Evolutionary conservation across 1,140 invertebrate species (phyloP).

Genomic region (Trichomalopsis sarcophagae): DNA sequence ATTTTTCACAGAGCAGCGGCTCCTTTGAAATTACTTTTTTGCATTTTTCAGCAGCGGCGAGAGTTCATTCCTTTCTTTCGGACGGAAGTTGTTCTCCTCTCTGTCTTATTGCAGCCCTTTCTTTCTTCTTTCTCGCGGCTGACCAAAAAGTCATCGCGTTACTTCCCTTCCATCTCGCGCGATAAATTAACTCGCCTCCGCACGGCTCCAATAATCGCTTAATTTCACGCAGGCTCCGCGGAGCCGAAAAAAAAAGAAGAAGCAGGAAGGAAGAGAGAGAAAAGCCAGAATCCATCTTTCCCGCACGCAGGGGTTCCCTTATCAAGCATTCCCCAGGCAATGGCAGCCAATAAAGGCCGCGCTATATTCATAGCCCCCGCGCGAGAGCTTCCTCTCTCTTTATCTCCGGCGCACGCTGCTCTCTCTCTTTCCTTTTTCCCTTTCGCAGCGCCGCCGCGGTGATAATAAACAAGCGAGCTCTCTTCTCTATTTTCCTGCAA

Average conservation of each 20-base stretch:
- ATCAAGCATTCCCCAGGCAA: constrained; percentile 38
- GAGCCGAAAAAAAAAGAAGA: neutral
- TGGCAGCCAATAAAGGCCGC: constrained; percentile 34
- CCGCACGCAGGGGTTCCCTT: neutral
- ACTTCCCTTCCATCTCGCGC: neutral
- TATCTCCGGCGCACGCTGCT: constrained; percentile 29
- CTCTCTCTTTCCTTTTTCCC: neutral
- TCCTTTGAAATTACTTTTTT: constrained; percentile 53
- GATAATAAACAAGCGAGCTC: constrained; percentile 27
- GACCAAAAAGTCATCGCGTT: no score
- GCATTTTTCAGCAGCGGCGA: constrained; percentile 48
- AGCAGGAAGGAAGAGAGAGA: neutral
- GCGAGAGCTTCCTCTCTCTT: constrained; percentile 6
- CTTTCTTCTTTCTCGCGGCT: no score
- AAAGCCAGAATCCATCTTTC: constrained; percentile 28
- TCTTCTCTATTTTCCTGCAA: constrained; percentile 4
- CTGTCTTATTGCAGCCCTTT: neutral
- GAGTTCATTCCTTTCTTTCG: constrained; percentile 35
- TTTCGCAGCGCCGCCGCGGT: neutral
- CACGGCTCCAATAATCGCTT: constrained; percentile 3
- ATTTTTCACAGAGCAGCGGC: constrained; percentile 39
- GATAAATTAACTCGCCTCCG: neutral
- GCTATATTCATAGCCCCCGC: constrained; percentile 22
- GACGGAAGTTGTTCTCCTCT: neutral
- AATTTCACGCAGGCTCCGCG: neutral